A percentile compares a stretch with the other conserved stretches of the same genome.
Conservation (phyloP, 2,888 invertebrate genomes). For the Ctena decussata region DNA sequence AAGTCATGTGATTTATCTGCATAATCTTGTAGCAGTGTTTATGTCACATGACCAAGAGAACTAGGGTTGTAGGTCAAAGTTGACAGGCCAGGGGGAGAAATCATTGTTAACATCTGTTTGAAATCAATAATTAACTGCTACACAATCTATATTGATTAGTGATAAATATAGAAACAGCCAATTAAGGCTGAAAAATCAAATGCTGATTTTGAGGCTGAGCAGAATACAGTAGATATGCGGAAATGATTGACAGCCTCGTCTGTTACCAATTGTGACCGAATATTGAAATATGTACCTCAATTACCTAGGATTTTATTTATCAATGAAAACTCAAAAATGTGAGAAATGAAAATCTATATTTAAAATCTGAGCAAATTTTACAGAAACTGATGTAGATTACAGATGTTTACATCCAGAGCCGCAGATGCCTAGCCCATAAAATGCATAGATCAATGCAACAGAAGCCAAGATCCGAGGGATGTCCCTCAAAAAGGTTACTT, state of each 20-base stretch:
- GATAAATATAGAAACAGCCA: background rate
- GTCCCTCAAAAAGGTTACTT: no score
- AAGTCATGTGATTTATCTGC: conserved; percentile 64
- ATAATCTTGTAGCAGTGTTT: conserved; percentile 24
- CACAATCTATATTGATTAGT: background rate
- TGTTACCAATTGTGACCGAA: no score
- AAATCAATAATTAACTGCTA: conserved; percentile 1
- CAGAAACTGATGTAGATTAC: background rate
- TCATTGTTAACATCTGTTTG: conserved; percentile 14
- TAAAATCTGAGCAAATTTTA: background rate
- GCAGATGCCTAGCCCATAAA: background rate
- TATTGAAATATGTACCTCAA: no score
- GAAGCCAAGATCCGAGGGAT: background rate
- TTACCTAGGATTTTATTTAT: background rate
- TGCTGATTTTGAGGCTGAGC: no score
- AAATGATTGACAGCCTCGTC: no score
- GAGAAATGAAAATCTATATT: background rate
- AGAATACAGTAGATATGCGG: no score
- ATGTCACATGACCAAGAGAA: conserved; percentile 42
- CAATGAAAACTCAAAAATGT: background rate
- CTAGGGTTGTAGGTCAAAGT: conserved; percentile 41
- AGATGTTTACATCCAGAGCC: background rate
- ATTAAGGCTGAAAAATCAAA: background rate
- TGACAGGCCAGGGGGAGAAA: conserved; percentile 38
- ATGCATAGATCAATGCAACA: background rate